phyloP scores from a whole-genome alignment of 1,140 invertebrate species.

The Drosophila nannoptera region DNA sequence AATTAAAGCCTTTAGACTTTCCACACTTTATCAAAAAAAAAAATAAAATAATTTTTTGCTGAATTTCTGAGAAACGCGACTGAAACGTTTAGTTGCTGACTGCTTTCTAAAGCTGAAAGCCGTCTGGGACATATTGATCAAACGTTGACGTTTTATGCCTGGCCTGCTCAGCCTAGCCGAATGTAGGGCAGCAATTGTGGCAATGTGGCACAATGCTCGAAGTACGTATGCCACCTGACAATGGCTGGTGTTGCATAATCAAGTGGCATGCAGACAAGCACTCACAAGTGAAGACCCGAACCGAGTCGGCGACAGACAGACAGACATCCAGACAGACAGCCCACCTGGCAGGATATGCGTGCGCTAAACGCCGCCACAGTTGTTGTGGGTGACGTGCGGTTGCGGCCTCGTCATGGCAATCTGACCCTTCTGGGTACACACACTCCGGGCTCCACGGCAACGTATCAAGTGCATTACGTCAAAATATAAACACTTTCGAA shows the following conservation, averaged over 20 bases:
- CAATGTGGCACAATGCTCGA: neutral
- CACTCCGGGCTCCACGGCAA: no score
- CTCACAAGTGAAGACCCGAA: neutral
- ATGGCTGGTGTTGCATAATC: constrained; percentile 30
- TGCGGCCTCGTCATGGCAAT: constrained; percentile 62
- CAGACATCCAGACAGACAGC: neutral
- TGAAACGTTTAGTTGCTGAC: constrained; percentile 68
- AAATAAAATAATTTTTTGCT: constrained; percentile 45
- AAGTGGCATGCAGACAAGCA: constrained; percentile 38
- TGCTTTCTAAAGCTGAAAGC: constrained; percentile 53
- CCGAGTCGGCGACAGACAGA: constrained; percentile 30
- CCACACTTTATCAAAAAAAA: constrained; percentile 36
- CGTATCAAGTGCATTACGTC: no score
- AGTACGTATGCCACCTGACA: constrained; percentile 2
- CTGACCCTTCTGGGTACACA: no score
- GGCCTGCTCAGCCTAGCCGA: constrained; percentile 36
- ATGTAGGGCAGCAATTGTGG: constrained; percentile 37
- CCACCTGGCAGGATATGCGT: constrained; percentile 18
- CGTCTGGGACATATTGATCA: constrained; percentile 58
- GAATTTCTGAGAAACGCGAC: constrained; percentile 67
- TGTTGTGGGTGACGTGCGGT: constrained; percentile 56
- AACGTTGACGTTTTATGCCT: constrained; percentile 48
- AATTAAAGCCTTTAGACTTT: constrained; percentile 26
- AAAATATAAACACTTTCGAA: no score
- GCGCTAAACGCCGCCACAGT: constrained; percentile 61